A percentile compares a stretch with the other conserved stretches of the same genome.
Conservation (phyloP, 2,113 vertebrate genomes). For the Dendrocopos noguchii region DNA sequence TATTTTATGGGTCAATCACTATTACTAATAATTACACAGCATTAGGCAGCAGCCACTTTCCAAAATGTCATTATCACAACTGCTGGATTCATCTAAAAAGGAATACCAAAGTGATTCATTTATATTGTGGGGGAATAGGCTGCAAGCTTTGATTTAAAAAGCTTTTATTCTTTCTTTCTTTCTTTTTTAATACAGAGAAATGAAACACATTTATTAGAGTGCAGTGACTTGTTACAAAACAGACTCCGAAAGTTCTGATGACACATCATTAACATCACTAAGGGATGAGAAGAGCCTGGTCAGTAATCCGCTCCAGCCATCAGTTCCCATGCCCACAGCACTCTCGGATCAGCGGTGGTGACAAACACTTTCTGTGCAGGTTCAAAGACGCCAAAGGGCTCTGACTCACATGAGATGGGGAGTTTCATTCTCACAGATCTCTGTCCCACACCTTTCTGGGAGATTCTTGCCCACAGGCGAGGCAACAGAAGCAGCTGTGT, state of each 20-base stretch:
- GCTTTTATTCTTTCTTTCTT: background rate
- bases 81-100: slow-evolving; percentile 59
- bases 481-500: background rate
- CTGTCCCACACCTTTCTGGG: background rate
- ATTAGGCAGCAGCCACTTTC: slow-evolving; percentile 58
- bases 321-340: background rate
- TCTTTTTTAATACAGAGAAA: background rate
- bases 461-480: background rate
- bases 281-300: background rate
- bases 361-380: background rate
- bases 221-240: background rate
- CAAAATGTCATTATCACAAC: slow-evolving; percentile 68
- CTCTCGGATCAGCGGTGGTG: background rate
- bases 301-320: background rate
- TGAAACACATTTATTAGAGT: slow-evolving; percentile 25
- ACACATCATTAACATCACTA: background rate
- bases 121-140: slow-evolving; percentile 1
- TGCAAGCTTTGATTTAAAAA: slow-evolving; percentile 52
- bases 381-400: background rate
- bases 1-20: slow-evolving; percentile 54
- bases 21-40: slow-evolving; percentile 74
- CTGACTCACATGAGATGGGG: background rate
- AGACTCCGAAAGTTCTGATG: background rate
- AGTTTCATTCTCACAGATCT: background rate
- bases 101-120: slow-evolving; percentile 27